Conservation (phyloP, 2,888 invertebrate species). For the Hypomecis atomaria region DNA sequence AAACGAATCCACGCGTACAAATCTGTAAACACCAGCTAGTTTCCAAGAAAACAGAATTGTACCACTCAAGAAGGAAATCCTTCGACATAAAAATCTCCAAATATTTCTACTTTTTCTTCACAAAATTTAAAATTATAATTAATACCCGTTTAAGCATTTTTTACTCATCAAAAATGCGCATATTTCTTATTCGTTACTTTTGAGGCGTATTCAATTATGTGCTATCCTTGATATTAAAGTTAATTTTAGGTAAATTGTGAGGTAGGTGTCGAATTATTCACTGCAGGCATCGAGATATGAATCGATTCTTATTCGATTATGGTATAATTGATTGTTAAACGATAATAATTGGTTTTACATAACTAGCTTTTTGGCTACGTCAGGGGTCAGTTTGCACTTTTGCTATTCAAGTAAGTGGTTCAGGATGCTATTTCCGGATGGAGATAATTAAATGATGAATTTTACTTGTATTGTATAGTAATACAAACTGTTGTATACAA, state of each 20-base stretch:
- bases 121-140: slow-evolving; percentile 41
- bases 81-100: slow-evolving; percentile 21
- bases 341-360: slow-evolving; percentile 34
- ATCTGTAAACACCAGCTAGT: not conserved
- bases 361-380: not conserved
- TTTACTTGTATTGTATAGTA: not conserved
- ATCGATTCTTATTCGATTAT: slow-evolving; percentile 31
- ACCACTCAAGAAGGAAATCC: slow-evolving; percentile 12
- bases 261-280: slow-evolving; percentile 59
- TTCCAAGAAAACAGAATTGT: not conserved
- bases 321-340: slow-evolving; percentile 41
- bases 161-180: slow-evolving; percentile 46
- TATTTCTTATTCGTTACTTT: slow-evolving; percentile 33
- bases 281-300: slow-evolving; percentile 37
- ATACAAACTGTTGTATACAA: no score
- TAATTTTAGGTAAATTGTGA: slow-evolving; percentile 68
- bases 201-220: slow-evolving; percentile 61
- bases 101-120: slow-evolving; percentile 33
- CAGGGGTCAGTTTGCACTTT: not conserved
- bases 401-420: no score
- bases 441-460: no score
- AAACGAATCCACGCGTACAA: not conserved
- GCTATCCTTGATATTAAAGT: slow-evolving; percentile 66
- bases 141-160: slow-evolving; percentile 40
- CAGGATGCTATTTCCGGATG: no score